Conservation (phyloP, 2,797 vertebrate genomes). For the Adelosebastes latens region DNA sequence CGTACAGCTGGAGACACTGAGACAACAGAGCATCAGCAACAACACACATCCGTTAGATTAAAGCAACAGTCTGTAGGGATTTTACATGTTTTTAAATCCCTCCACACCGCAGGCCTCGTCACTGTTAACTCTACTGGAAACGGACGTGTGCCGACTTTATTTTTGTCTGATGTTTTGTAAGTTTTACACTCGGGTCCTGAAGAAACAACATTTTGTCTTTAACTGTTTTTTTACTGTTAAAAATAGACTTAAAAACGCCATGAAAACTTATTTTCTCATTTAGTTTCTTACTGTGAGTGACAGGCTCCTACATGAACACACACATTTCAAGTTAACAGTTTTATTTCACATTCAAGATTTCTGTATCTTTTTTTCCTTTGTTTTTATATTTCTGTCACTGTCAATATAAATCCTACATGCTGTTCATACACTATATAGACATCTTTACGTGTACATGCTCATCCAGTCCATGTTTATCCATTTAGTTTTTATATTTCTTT, state of each 20-base stretch:
- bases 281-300: no score
- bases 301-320: background rate
- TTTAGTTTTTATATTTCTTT: no score
- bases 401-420: no score
- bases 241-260: no score
- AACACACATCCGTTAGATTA: background rate
- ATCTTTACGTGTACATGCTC: no score
- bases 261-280: no score
- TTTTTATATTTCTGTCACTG: no score
- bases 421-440: no score
- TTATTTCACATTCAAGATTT: background rate
- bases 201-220: background rate
- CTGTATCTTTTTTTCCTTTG: no score
- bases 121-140: background rate
- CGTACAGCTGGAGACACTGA: constrained; percentile 88
- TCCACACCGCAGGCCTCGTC: background rate
- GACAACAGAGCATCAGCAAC: background rate
- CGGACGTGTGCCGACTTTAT: accelerated
- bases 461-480: no score
- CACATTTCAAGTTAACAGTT: no score
- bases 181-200: background rate
- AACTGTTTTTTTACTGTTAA: accelerated
- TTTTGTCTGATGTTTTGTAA: background rate
- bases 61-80: background rate
- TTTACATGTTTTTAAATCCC: background rate